phyloP scores from a whole-genome alignment of 2,113 vertebrate genomes.

The Phalacrocorax carbo region DNA sequence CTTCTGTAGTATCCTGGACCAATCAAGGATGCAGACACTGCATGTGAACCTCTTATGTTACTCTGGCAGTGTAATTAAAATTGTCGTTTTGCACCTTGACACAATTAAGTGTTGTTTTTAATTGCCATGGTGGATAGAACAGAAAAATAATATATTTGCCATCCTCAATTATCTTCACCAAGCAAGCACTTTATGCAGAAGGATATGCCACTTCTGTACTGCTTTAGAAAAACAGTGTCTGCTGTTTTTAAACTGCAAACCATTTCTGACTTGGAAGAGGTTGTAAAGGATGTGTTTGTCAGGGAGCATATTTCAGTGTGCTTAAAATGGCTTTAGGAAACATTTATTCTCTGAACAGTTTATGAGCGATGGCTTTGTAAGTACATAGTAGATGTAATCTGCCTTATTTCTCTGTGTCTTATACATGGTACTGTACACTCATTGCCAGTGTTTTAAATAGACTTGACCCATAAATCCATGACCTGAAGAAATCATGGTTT shows the following conservation, averaged over 20 bases:
- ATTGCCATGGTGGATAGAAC: neutral
- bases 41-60: neutral
- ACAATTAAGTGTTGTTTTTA: slow-evolving; percentile 47
- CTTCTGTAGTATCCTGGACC: neutral
- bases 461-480: neutral
- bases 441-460: neutral
- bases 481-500: neutral
- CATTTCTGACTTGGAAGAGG: slow-evolving; percentile 13
- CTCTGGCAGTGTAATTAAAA: slow-evolving; percentile 31
- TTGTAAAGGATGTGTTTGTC: slow-evolving; percentile 36
- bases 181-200: neutral
- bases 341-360: slow-evolving; percentile 32
- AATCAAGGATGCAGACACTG: neutral
- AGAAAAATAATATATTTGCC: slow-evolving; percentile 3
- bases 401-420: neutral
- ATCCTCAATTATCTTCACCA: slow-evolving; percentile 3
- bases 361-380: slow-evolving; percentile 18
- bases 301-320: slow-evolving; percentile 20
- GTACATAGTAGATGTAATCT: slow-evolving; percentile 7
- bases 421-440: neutral
- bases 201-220: neutral
- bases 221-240: neutral
- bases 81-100: slow-evolving; percentile 22
- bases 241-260: slow-evolving; percentile 14
- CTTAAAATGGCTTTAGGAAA: slow-evolving; percentile 45